These are phyloP conservation scores for Pionites leucogaster DNA, from an alignment of 2,113 vertebrate species.

Conservation along the genomic window DNA sequence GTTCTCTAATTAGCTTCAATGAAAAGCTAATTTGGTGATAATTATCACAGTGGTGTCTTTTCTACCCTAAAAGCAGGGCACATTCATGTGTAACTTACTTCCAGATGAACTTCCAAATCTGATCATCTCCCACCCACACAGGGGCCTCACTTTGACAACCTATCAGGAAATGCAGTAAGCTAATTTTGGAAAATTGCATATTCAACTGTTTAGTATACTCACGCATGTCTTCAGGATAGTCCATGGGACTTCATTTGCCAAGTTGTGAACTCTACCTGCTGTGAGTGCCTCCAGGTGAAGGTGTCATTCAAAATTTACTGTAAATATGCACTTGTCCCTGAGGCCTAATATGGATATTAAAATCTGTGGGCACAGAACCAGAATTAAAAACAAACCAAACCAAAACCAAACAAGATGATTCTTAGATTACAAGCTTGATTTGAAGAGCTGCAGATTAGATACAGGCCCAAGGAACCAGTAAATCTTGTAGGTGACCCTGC, in stretches of 20 bases:
- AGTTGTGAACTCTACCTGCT: not conserved
- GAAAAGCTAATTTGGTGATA: not conserved
- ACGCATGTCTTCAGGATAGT: not conserved
- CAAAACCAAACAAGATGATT: not conserved
- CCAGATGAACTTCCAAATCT: not conserved
- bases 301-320: not conserved
- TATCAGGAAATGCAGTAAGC: not conserved
- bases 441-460: not conserved
- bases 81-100: not conserved
- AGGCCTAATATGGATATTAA: not conserved
- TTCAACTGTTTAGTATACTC: not conserved
- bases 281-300: not conserved
- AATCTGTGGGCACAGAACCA: not conserved
- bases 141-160: not conserved
- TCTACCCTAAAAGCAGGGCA: not conserved
- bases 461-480: not conserved
- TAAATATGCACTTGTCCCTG: not conserved
- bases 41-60: not conserved
- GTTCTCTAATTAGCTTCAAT: not conserved
- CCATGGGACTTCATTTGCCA: not conserved
- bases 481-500: not conserved
- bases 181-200: not conserved
- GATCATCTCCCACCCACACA: not conserved
- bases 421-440: not conserved
- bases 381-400: not conserved